Base-by-base conservation (phyloP, 2,113 vertebrate genomes). In the Petromus typicus region DNA sequence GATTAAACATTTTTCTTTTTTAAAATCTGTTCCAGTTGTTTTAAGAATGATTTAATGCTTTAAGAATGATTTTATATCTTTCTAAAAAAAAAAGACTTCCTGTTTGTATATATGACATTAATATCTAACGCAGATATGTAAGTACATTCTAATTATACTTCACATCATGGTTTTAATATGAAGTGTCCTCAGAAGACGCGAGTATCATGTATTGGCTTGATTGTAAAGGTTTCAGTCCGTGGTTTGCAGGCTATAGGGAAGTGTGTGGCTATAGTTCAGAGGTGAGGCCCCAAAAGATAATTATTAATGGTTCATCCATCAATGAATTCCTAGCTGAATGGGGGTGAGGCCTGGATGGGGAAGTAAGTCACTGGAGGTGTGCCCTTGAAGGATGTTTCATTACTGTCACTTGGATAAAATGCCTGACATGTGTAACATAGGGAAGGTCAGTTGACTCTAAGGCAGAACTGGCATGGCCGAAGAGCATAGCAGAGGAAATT, bases 41-140 rank as follows among this genome's bases (percentile, higher is more conserved):
- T 67, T 27, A 61, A 89, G 69, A n/a, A n/a, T n/a, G n/a, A n/a
- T n/a, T n/a, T n/a, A n/a, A n/a, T 59, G 27, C 40, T 85, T 79
- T 90, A 86, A 86, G 75, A 90, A 61, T 85, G 63, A 32, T 85
- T 84, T 69, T 51, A n/a, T 90, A 61, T 80, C 20, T 43, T 79
- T 30, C 85, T 71, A 40, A 90, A 25, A 67, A 90, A n/a, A 27
- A 45, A 37, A 37, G 66, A 64, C 63, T 71, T 85, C 37, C 37
- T 63, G 18, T 67, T 87, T 82, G 40, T 90, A 59, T 69, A 23
- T 90, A 34, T 82, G 16, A 86, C 59, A n/a, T 69, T 82, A 67
- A 51, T 7, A 86, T 51, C 54, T 90, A 67, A 61, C 43, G 6
- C 14, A 67, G 75, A 25, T 64, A n/a, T 64, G n/a, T 90, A 90